A percentile compares a stretch with the other conserved stretches of the same genome.
phyloP scores from a whole-genome alignment of 2,797 vertebrate genomes.

The Chelon labrosus region DNA sequence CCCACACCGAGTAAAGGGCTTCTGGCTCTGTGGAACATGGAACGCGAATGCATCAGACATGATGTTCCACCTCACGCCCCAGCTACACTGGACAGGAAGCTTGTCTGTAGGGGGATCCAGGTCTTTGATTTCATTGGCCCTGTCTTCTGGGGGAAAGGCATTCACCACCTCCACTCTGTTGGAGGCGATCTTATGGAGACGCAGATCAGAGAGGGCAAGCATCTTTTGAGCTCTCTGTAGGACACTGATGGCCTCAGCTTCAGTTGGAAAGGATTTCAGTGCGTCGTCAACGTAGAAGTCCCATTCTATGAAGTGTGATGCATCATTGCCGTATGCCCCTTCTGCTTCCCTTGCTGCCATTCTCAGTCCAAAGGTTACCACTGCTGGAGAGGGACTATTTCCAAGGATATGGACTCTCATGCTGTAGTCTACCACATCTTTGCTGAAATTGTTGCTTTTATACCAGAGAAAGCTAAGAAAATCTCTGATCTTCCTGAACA shows the following conservation, averaged over 20 bases:
- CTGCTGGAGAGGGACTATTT: neutral
- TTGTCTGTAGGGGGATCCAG: slow-evolving; percentile 10
- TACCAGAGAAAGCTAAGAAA: too few relatives aligned
- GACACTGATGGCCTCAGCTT: slow-evolving; percentile 20
- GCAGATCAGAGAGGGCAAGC: slow-evolving; percentile 24
- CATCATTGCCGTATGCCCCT: slow-evolving; percentile 3
- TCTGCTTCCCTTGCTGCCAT: slow-evolving; percentile 30
- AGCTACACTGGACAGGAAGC: neutral
- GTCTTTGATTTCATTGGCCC: slow-evolving; percentile 30
- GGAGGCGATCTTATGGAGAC: slow-evolving; percentile 36
- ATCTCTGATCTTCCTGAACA: too few relatives aligned
- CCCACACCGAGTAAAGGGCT: slow-evolving; percentile 24
- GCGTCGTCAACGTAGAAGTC: slow-evolving; percentile 37
- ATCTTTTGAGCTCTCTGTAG: slow-evolving; percentile 31
- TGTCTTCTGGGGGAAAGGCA: slow-evolving; percentile 21
- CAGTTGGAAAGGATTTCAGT: slow-evolving; percentile 6
- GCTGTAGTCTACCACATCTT: neutral
- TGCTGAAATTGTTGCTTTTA: too few relatives aligned
- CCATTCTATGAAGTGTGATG: slow-evolving; percentile 9
- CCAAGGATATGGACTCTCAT: slow-evolving; percentile 11
- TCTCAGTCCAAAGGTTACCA: neutral
- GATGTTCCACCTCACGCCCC: slow-evolving; percentile 3
- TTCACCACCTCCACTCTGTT: slow-evolving; percentile 30
- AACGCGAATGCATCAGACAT: slow-evolving; percentile 14
- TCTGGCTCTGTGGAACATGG: neutral